A percentile compares a stretch with the other conserved stretches of the same genome.
Evolutionary conservation across 2,797 vertebrate species (phyloP).

Genomic region (Melanotaenia boesemani): DNA sequence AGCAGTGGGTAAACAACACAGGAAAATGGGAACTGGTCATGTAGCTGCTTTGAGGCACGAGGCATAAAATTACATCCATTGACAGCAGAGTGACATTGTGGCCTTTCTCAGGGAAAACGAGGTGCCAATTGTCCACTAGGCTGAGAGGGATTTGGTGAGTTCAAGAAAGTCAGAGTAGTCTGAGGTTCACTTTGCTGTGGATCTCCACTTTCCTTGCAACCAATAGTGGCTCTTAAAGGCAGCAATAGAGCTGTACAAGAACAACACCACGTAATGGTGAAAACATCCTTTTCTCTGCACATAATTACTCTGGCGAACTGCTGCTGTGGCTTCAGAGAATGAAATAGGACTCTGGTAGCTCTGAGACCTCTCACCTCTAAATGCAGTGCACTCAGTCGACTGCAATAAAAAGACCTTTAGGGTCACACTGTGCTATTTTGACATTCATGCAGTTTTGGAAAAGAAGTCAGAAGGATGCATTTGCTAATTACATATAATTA

Average conservation of each 20-base stretch:
- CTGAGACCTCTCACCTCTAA: conserved; percentile 55
- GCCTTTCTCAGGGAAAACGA: conserved; percentile 31
- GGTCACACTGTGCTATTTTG: conserved; percentile 11
- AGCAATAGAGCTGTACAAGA: conserved; percentile 49
- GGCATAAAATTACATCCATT: conserved; percentile 38
- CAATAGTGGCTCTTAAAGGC: conserved; percentile 46
- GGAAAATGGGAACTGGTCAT: conserved; percentile 18
- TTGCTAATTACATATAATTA: conserved; percentile 37
- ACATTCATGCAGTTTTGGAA: conserved; percentile 3
- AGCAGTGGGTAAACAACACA: conserved; percentile 45
- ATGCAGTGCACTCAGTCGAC: conserved; percentile 27
- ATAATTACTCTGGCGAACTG: conserved; percentile 49
- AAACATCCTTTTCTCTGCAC: conserved; percentile 45
- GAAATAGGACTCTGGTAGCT: conserved; percentile 12
- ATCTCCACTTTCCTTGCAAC: conserved; percentile 50
- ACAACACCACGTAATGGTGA: conserved; percentile 50
- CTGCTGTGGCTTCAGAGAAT: conserved; percentile 33
- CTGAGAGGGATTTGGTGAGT: conserved; percentile 43
- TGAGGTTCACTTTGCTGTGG: conserved; percentile 42
- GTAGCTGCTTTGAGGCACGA: conserved; percentile 30
- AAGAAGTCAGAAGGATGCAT: conserved; percentile 24
- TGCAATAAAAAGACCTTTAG: conserved; percentile 23
- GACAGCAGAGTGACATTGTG: conserved; percentile 40
- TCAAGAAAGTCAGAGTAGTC: conserved; percentile 51
- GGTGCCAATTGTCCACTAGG: conserved; percentile 46